phyloP scores from a whole-genome alignment of 2,113 vertebrate species.

The Periophthalmodon schlosseri region DNA sequence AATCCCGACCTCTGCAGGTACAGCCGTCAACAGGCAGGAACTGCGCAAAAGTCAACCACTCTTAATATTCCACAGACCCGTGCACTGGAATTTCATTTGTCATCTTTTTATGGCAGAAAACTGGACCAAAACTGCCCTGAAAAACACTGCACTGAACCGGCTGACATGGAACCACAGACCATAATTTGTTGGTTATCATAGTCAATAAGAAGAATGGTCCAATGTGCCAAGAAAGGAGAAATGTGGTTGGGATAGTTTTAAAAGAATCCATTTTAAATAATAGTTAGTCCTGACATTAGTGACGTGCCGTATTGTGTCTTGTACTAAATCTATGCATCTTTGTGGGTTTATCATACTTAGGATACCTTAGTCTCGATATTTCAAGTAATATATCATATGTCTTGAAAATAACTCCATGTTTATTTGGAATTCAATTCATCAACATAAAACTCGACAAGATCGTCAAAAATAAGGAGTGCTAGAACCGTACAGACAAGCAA shows the following conservation, averaged over 20 bases:
- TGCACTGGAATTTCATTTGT: slow-evolving; percentile 16
- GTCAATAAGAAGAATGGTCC: slow-evolving; percentile 32
- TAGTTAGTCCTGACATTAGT: background rate
- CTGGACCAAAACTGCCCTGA: slow-evolving; percentile 37
- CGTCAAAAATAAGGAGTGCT: no score
- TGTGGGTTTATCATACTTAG: background rate
- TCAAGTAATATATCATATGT: background rate
- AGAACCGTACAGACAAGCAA: no score
- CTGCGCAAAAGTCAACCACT: slow-evolving; percentile 4
- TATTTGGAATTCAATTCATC: background rate
- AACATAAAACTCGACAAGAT: no score
- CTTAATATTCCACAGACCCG: slow-evolving; percentile 21
- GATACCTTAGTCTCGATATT: background rate
- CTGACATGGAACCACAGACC: slow-evolving; percentile 44
- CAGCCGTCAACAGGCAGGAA: slow-evolving; percentile 20
- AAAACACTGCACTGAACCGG: slow-evolving; percentile 30
- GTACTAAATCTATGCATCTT: background rate
- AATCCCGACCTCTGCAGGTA: slow-evolving; percentile 26
- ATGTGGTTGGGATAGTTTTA: background rate
- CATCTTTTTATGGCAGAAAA: slow-evolving; percentile 27
- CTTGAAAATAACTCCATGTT: background rate
- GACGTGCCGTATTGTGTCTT: slow-evolving; percentile 9
- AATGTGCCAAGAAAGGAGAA: slow-evolving; percentile 38
- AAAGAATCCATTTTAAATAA: background rate
- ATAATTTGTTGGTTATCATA: slow-evolving; percentile 37